Evolutionary conservation across 2,888 invertebrate species (phyloP), one percentile per base, ranked within the genome.

Genomic region (Clivina fossor): DNA sequence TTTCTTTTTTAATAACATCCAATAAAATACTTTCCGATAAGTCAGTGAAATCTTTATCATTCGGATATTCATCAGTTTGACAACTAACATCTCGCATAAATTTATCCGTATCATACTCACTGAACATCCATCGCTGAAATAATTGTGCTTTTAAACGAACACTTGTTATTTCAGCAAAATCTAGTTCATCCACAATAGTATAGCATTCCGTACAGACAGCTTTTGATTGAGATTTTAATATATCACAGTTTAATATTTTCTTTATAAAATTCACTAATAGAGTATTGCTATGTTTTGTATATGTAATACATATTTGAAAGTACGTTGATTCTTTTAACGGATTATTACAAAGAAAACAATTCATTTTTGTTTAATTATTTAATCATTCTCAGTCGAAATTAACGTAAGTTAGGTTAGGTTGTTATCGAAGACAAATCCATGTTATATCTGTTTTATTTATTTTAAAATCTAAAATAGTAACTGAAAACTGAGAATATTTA

Each of bases 161-260:
- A 40, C 48, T 60, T 26, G 58, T 60, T 16, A 60, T 51, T 53
- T 64, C 62, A 7, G 64, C 50, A 18, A 55, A 58, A 56, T 61
- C 61, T 30, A 61, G 58, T 49, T 62, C 60, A 51, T 63, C 59
- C 40, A 64, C 60, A 20, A 63, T 51, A 30, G 44, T 46, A 48
- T 58, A 64, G 55, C 64, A 64, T 26, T 60, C 55, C 35, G 51
- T 54, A 38, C 64, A 64, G 20, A 63, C 54, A 50, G 59, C 58
- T 18, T 53, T 60, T 11, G 55, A 55, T 35, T 54, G 54, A 19
- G 49, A 11, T 40, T 26, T 24, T 26, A 38, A 47, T 40, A 55
- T 30, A 47, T 55, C 55, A 20, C 55, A 55, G 38, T 55, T 55
- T 41, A 55, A 56, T 18, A 60, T 57, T 50, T 58, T 60, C 28